Base-by-base conservation (phyloP, 2,888 invertebrate species). In the Netelia virgata region DNA sequence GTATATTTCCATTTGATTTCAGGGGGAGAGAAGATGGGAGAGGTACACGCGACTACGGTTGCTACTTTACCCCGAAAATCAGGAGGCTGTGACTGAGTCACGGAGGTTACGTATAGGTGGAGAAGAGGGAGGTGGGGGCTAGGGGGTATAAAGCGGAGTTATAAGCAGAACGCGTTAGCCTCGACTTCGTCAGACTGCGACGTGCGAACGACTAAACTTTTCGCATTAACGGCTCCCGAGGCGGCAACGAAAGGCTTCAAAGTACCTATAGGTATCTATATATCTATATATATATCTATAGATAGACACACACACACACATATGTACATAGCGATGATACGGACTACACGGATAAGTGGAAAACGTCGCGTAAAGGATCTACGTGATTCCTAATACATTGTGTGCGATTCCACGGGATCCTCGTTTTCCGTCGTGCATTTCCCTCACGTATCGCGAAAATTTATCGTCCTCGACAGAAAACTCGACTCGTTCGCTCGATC, bases 201-300 rank as follows among this genome's bases (percentile, higher is more conserved):
- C 82, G 87, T 87, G 86, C 85, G 82, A 86, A 86, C 77, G 84
- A 87, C 82, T 80, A 82, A 87, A 86, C 83, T 87, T 87, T 86
- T 80, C 85, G 84, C 87, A 86, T 87, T 86, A 87, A 83, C 72
- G 68, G 80, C 53, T 66, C 20, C 57, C 57, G 16, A n/a, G 57
- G 47, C 69, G 16, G 74, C 70, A 64, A 50, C 53, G 63, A 47
- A 75, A 53, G 63, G 47, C 61, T 73, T 73, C 47, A 64, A 75
- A 11, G 53, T 64, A 63, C 36, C 50, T 75, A 36, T 36, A 28
- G 28, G 3, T 28, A 36, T 6, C 36, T 36, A 36, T 20, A 47
- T 47, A 11, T 14, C 11, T 14, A 47, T 47, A 47, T 11, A 47
- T 14, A 47, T 14, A 47, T 11, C 11, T 14, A 47, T 14, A 28